Evolutionary conservation across 2,888 invertebrate genomes (phyloP).

Genomic region (Blastobasis adustella): DNA sequence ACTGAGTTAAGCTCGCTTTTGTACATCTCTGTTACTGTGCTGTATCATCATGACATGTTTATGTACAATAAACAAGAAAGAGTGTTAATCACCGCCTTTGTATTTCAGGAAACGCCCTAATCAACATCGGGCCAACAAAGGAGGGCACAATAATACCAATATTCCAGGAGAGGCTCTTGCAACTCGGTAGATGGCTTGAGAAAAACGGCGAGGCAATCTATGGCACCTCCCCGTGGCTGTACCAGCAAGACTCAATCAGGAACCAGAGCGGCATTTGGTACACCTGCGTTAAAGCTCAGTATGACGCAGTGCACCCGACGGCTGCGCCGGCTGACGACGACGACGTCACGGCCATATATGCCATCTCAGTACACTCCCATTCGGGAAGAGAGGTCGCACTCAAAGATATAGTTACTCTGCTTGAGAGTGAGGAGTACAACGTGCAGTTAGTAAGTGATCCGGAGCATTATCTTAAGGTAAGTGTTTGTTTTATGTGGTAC

Average conservation of each 20-base stretch:
- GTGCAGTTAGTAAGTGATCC: slow-evolving; percentile 41
- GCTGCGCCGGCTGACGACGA: slow-evolving; percentile 24
- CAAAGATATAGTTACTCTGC: slow-evolving; percentile 28
- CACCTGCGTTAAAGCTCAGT: slow-evolving; percentile 50
- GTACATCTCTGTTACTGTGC: too few species aligned
- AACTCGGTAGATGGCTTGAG: slow-evolving; percentile 86
- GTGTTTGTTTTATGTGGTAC: too few species aligned
- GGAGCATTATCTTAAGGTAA: slow-evolving; percentile 7
- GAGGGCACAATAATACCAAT: slow-evolving; percentile 90
- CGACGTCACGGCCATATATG: slow-evolving; percentile 72
- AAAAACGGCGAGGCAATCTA: slow-evolving; percentile 93
- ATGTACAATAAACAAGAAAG: too few species aligned
- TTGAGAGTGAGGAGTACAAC: slow-evolving; percentile 33
- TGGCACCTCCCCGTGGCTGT: slow-evolving; percentile 82
- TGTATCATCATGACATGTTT: too few species aligned
- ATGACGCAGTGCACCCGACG: slow-evolving; percentile 32
- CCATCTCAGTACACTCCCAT: slow-evolving; percentile 83
- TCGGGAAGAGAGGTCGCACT: slow-evolving; percentile 58
- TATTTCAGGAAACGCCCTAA: slow-evolving; percentile 79
- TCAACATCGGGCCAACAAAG: slow-evolving; percentile 94
- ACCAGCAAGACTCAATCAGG: slow-evolving; percentile 84
- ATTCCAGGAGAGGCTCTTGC: slow-evolving; percentile 87
- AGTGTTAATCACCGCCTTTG: background rate
- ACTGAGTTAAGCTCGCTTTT: too few species aligned
- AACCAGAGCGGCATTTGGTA: slow-evolving; percentile 83